Conservation (phyloP, 1,140 invertebrate genomes). For the Ceratitis capitata region DNA sequence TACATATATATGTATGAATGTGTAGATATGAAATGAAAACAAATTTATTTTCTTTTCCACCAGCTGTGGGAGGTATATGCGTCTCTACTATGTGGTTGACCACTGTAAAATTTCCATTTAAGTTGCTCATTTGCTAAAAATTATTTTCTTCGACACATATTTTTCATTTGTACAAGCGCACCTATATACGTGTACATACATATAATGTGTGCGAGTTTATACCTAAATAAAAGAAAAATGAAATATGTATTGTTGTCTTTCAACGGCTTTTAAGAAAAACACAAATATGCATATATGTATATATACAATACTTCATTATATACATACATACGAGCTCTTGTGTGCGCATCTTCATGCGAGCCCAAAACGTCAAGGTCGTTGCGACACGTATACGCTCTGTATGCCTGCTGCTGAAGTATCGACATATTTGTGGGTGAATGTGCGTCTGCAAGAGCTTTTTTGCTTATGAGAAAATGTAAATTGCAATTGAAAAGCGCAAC, state of each 20-base stretch:
- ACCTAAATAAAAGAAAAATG: not conserved
- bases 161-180: not conserved
- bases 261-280: not conserved
- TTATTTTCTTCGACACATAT: not conserved
- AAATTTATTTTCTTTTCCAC: too few species aligned
- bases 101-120: constrained; percentile 21
- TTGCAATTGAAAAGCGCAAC: not conserved
- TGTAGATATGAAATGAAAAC: not conserved
- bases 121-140: not conserved
- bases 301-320: too few species aligned
- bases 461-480: not conserved
- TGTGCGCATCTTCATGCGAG: too few species aligned
- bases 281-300: not conserved
- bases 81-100: not conserved
- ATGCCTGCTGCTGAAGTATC: not conserved
- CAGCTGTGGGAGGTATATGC: not conserved
- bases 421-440: not conserved
- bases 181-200: not conserved
- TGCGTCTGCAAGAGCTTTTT: not conserved
- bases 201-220: not conserved
- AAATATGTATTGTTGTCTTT: not conserved
- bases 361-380: not conserved
- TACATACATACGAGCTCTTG: too few species aligned
- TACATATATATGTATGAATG: not conserved
- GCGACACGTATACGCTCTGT: constrained; percentile 7